Evolutionary conservation across 2,888 invertebrate genomes (phyloP), one percentile per base, ranked within the genome.

Genomic region (Drosophila fulvimacula): DNA sequence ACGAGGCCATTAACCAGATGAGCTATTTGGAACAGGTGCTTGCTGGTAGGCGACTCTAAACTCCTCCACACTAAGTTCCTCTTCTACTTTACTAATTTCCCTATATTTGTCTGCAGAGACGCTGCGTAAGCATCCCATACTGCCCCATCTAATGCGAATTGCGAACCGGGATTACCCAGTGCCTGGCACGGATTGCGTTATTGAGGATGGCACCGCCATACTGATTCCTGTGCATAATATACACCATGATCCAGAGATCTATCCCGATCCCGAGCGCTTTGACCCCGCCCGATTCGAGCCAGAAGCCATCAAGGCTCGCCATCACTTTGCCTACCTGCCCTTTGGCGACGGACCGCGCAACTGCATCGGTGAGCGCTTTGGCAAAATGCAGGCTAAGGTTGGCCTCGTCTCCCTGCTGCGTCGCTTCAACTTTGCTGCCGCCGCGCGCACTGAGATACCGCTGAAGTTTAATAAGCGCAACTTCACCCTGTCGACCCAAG

Each of bases 71-170:
- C n/a, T n/a, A n/a, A n/a, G n/a, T n/a, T n/a, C n/a, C 52, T 42
- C 1, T 1, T n/a, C 15, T 21, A 0, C 11, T 10, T 0, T 7
- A 21, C 11, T 5, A 5, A 9, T 27, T 7, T n/a, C n/a, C 7
- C 2, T 1, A 5, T 3, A 15, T 0, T 5, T 9, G 34, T 76
- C 6, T 57, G 2, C 41, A 94, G 94, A 94, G 91, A 93, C 94
- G 3, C 92, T 94, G 88, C 92, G 94, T 2, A 93, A 93, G 75
- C 93, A 94, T 80, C 93, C 94, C 1, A 92, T 94, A 2, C 81
- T 94, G 82, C 88, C 94, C 0, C 91, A 93, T 6, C 76, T 94
- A 24, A 91, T 93, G 73, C 92, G 94, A n/a, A 87, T 92, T 62
- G 93, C 94, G 30, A 93, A 92, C 39, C 92, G 92, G 58, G 92